A percentile compares a stretch with the other conserved stretches of the same genome.
Evolutionary conservation across 1,140 invertebrate species (phyloP).

Genomic region (Bombus fervidus): DNA sequence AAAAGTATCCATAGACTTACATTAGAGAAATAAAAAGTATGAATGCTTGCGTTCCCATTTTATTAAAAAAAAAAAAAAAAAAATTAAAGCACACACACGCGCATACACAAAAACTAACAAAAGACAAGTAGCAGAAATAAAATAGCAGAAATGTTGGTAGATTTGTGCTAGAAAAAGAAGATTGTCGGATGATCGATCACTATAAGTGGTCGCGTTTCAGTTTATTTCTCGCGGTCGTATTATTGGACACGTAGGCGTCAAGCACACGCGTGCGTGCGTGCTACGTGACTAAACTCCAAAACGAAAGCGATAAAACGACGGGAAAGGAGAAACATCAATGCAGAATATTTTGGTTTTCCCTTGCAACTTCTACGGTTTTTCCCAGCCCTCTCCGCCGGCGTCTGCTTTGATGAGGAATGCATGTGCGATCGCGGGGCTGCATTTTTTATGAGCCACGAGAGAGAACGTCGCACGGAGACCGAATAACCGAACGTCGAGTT

Average conservation of each 20-base stretch:
- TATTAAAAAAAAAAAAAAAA: no score
- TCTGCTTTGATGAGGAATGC: constrained; percentile 43
- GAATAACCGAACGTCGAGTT: constrained; percentile 11
- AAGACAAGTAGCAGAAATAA: not conserved
- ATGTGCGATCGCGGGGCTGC: constrained; percentile 35
- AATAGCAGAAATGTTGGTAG: not conserved
- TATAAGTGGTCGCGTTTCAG: constrained; percentile 17
- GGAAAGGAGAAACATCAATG: constrained; percentile 22
- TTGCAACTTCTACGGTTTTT: not conserved
- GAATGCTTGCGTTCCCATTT: no score
- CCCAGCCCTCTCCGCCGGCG: not conserved
- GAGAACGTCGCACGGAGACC: not conserved
- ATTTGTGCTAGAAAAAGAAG: not conserved
- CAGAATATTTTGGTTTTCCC: constrained; percentile 29
- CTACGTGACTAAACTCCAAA: constrained; percentile 18
- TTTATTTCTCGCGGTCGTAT: constrained; percentile 9
- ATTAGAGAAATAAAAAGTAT: no score
- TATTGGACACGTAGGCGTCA: constrained; percentile 25
- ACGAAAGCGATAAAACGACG: not conserved
- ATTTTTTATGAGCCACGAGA: constrained; percentile 37
- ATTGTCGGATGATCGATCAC: not conserved
- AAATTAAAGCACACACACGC: no score
- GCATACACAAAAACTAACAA: no score
- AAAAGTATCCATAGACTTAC: no score
- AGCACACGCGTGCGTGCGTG: not conserved